Evolutionary conservation across 2,113 vertebrate genomes (phyloP).

Genomic region (Cryptotis parvus): DNA sequence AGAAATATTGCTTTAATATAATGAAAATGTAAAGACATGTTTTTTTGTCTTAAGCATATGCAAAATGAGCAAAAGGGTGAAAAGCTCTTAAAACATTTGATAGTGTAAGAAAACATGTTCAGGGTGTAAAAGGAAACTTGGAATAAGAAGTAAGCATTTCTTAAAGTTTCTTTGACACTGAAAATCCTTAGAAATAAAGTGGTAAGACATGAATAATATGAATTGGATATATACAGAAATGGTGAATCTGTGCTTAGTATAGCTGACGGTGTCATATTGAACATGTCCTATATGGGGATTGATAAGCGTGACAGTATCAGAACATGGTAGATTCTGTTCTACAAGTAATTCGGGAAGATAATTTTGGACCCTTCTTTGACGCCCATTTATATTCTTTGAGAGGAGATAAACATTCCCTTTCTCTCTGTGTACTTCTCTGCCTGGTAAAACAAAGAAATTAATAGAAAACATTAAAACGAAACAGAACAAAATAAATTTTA

Average conservation of each 20-base stretch:
- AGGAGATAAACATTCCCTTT: neutral
- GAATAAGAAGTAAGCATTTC: neutral
- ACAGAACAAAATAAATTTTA: neutral
- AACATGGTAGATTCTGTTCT: neutral
- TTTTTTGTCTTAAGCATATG: neutral
- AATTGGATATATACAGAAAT: neutral
- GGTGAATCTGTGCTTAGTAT: neutral
- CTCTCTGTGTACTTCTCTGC: neutral
- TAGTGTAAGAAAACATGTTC: neutral
- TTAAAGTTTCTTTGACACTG: neutral
- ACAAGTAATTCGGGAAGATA: neutral
- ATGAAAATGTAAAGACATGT: too few species aligned
- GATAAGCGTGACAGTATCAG: neutral
- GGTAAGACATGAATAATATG: neutral
- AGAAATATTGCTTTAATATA: neutral
- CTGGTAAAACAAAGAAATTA: neutral
- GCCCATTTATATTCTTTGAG: neutral
- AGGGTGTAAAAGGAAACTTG: neutral
- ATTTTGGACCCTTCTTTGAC: neutral
- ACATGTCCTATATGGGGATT: neutral
- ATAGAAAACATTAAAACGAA: neutral
- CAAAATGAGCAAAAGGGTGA: neutral
- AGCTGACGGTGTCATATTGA: neutral
- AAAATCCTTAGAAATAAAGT: neutral
- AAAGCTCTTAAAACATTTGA: neutral